Evolutionary conservation across 2,797 vertebrate genomes (phyloP).

Genomic region (Hippopotamyrus pictus): DNA sequence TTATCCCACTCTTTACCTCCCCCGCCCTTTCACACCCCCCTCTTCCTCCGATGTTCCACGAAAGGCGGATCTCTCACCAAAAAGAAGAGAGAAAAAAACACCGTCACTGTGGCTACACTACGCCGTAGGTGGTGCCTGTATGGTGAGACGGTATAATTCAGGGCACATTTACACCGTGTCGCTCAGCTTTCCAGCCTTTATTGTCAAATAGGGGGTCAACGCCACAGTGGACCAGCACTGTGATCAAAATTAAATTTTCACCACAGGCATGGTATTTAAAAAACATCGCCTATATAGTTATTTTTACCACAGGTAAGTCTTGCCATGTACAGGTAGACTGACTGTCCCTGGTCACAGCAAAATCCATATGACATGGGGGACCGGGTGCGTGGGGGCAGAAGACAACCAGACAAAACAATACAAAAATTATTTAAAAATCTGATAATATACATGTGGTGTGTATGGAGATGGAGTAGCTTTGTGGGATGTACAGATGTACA

Average conservation of each 20-base stretch:
- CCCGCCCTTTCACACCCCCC: slow-evolving; percentile 54
- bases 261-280: background rate
- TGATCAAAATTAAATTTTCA: background rate
- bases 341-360: background rate
- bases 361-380: background rate
- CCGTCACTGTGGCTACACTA: slow-evolving; percentile 20
- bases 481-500: background rate
- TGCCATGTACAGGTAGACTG: background rate
- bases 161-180: background rate
- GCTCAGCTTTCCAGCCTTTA: background rate
- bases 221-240: background rate
- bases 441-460: background rate
- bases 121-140: slow-evolving; percentile 12
- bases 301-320: background rate
- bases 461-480: background rate
- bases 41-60: slow-evolving; percentile 70
- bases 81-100: slow-evolving; percentile 50
- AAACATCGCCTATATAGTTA: background rate
- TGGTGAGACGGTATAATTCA: slow-evolving; percentile 10
- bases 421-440: background rate
- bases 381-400: background rate
- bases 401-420: background rate
- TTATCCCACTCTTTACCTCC: slow-evolving; percentile 53
- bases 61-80: slow-evolving; percentile 68
- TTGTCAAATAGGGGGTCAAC: background rate